These are phyloP conservation scores for Etheostoma nigrum DNA, from an alignment of 2,797 vertebrate genomes.

Conservation along the genomic window DNA sequence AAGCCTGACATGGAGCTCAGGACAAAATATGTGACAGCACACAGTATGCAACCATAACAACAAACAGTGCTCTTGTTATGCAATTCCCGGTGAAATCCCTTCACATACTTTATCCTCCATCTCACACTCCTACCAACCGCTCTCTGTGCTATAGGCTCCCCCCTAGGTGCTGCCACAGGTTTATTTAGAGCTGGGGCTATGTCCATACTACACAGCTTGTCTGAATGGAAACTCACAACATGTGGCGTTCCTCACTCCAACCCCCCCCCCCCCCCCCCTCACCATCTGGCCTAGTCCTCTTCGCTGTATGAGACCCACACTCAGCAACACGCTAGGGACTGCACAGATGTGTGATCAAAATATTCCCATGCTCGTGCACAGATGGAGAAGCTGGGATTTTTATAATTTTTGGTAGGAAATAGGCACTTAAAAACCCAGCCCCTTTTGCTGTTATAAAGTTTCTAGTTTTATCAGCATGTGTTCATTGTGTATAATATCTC, in stretches of 20 bases:
- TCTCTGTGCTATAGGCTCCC: constrained; percentile 49
- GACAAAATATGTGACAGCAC: constrained; percentile 61
- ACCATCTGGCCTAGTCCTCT: constrained; percentile 82
- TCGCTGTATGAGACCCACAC: constrained; percentile 60
- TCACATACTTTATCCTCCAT: constrained; percentile 34
- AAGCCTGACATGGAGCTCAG: constrained; percentile 22
- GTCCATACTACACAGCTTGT: constrained; percentile 75
- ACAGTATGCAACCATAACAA: constrained; percentile 42
- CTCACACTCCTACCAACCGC: constrained; percentile 20
- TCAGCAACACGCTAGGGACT: constrained; percentile 55
- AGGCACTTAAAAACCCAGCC: background rate
- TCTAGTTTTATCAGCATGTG: background rate
- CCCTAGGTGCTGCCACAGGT: constrained; percentile 74
- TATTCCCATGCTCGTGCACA: constrained; percentile 71
- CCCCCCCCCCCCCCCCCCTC: constrained; percentile 53
- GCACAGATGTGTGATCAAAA: constrained; percentile 80
- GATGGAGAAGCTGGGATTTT: constrained; percentile 23
- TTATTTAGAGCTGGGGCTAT: constrained; percentile 73
- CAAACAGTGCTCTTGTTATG: constrained; percentile 44
- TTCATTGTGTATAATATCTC: background rate
- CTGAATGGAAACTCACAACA: constrained; percentile 80
- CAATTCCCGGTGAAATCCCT: constrained; percentile 30
- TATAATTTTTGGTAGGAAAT: background rate
- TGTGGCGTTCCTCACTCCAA: constrained; percentile 59
- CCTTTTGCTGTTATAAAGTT: background rate